These are phyloP conservation scores for Psococerastis gibbosa DNA, from an alignment of 2,888 invertebrate genomes.

Conservation along the genomic window DNA sequence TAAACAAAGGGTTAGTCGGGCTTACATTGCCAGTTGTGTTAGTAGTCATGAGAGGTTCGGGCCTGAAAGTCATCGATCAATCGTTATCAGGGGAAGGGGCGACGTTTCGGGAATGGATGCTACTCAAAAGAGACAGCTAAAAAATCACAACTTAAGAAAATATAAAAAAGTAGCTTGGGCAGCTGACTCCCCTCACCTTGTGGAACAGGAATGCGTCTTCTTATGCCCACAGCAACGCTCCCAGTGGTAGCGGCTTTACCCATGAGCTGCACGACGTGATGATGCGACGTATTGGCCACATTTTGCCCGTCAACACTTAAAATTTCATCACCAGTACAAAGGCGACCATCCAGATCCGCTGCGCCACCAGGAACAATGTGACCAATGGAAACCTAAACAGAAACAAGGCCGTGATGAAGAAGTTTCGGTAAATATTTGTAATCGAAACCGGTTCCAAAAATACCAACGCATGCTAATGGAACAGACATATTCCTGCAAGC, in stretches of 20 bases:
- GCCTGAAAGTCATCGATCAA: too few relatives aligned
- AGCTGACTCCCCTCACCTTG: constrained; percentile 14
- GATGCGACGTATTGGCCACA: constrained; percentile 74
- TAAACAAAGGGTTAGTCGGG: too few relatives aligned
- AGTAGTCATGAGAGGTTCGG: too few relatives aligned
- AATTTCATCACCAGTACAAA: constrained; percentile 85
- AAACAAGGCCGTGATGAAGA: too few relatives aligned
- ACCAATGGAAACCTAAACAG: constrained; percentile 65
- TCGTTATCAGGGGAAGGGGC: too few relatives aligned
- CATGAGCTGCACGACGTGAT: constrained; percentile 83
- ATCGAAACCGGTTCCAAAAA: too few relatives aligned
- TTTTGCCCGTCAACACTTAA: constrained; percentile 79
- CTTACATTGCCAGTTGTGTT: too few relatives aligned
- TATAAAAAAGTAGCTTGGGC: constrained; percentile 5
- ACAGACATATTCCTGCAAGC: too few relatives aligned
- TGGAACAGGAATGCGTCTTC: constrained; percentile 31
- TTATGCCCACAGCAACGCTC: constrained; percentile 60
- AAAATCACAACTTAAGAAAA: background rate
- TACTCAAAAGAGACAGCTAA: background rate
- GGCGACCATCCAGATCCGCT: constrained; percentile 75
- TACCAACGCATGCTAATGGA: too few relatives aligned
- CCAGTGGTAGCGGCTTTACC: constrained; percentile 74
- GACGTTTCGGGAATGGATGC: too few relatives aligned
- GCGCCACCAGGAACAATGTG: constrained; percentile 93
- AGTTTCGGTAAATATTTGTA: too few relatives aligned